Percentiles rank a stretch among this genome's conserved stretches.
Evolutionary conservation across 2,888 invertebrate genomes (phyloP).

Genomic region (Apodemia duryi): DNA sequence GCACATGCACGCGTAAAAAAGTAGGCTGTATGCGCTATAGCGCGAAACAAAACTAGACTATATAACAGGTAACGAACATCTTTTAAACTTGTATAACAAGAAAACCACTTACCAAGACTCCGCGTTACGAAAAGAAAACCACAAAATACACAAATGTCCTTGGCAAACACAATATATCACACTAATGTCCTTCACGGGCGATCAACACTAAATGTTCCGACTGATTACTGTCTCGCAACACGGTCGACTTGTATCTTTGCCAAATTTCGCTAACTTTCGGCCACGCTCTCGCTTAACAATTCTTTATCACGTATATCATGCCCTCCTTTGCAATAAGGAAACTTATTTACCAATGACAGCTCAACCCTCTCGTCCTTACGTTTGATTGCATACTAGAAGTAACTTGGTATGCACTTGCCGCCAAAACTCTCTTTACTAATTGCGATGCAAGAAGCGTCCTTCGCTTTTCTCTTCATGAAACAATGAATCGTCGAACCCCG

Average conservation of each 20-base stretch:
- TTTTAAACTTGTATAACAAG: slow-evolving; percentile 1
- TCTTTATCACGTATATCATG: slow-evolving; percentile 38
- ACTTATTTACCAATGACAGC: slow-evolving; percentile 11
- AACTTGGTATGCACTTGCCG: slow-evolving; percentile 67
- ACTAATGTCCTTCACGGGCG: slow-evolving; percentile 46
- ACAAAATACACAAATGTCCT: slow-evolving; percentile 41
- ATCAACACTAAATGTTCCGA: slow-evolving; percentile 51
- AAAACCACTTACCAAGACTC: not conserved
- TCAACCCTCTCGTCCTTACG: slow-evolving; percentile 15
- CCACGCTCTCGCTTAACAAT: slow-evolving; percentile 48
- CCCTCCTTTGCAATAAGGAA: slow-evolving; percentile 42
- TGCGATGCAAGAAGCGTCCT: slow-evolving; percentile 63
- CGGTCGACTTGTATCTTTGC: slow-evolving; percentile 47
- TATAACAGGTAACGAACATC: not conserved
- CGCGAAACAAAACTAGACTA: not conserved
- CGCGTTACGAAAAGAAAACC: not conserved
- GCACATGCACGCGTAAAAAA: not conserved
- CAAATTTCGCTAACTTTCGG: slow-evolving; percentile 64
- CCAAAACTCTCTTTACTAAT: slow-evolving; percentile 73
- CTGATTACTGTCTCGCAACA: slow-evolving; percentile 43
- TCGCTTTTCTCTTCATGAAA: slow-evolving; percentile 69
- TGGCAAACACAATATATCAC: slow-evolving; percentile 31
- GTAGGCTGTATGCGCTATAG: not conserved
- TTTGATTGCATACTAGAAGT: slow-evolving; percentile 22
- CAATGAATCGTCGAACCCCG: slow-evolving; percentile 56